These are phyloP conservation scores for Glaucomys volans DNA, from an alignment of 2,113 vertebrate species.

Conservation along the genomic window DNA sequence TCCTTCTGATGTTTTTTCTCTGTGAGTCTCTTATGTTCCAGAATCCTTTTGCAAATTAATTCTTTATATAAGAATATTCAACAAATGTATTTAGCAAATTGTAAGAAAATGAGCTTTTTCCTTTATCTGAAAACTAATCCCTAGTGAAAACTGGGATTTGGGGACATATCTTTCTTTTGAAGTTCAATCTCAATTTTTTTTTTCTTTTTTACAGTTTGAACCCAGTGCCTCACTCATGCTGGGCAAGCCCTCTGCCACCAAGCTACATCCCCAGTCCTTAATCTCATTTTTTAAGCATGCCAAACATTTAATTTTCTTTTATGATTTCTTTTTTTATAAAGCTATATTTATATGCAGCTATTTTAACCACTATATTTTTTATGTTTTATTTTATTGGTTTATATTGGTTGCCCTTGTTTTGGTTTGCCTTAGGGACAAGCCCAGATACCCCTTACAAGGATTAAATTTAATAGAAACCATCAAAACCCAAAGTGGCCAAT, in stretches of 20 bases:
- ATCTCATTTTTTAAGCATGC: slow-evolving; percentile 13
- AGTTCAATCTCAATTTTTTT: background rate
- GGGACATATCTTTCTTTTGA: background rate
- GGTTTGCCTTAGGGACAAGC: slow-evolving; percentile 41
- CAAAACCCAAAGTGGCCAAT: slow-evolving; percentile 17
- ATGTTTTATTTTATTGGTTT: slow-evolving; percentile 48
- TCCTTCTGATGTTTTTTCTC: background rate
- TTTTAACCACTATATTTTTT: slow-evolving; percentile 41
- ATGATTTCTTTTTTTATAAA: slow-evolving; percentile 43
- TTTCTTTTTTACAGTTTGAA: no score
- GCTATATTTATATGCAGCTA: background rate
- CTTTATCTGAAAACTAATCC: slow-evolving; percentile 57
- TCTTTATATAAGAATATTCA: background rate
- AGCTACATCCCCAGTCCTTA: background rate
- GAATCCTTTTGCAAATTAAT: slow-evolving; percentile 54
- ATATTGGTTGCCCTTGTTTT: slow-evolving; percentile 41
- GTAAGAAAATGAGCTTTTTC: background rate
- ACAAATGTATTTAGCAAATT: slow-evolving; percentile 48
- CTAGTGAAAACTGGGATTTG: slow-evolving; percentile 31
- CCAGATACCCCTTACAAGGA: slow-evolving; percentile 26
- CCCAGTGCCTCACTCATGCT: no score
- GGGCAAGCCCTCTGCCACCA: no score
- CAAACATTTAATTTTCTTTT: slow-evolving; percentile 51
- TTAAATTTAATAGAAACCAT: slow-evolving; percentile 54
- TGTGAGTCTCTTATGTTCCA: slow-evolving; percentile 38